Base-by-base conservation (phyloP, 2,113 vertebrate species). In the Callorhinus ursinus region DNA sequence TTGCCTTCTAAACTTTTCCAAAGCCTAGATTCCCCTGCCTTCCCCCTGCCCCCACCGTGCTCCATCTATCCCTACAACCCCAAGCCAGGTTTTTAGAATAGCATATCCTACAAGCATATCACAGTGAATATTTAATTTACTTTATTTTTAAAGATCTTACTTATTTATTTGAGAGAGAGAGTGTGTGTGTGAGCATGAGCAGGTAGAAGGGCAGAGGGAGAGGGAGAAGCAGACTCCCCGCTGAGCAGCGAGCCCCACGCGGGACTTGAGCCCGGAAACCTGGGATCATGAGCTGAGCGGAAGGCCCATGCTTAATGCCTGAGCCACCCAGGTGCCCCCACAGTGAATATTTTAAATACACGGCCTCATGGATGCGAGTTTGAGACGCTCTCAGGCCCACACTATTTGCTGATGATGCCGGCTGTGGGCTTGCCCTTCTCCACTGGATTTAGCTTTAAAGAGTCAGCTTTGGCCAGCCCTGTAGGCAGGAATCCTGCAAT, bases 401-500 rank as follows among this genome's bases (percentile, higher is more conserved):
- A 12, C 8, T 84, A 7, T 74, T 87, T 77, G 36, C 12, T 0
- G 55, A 63, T 39, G 55, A 55, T 4, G 26, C 39, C 22, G 7
- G 74, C n/a, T 22, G 1, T 0, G 36, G 61, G 13, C 13, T 10
- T 1, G 79, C 39, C 7, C 5, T 22, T 18, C 57, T 24, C 0
- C 0, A 26, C n/a, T 51, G 46, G 36, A 33, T 13, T 26, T 19
- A 53, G 80, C 36, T 31, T 33, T 2, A 26, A n/a, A 61, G 2
- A 46, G 80, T 19, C 36, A 61, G n/a, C 33, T 10, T 33, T 15
- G 65, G 33, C 13, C 16, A 57, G 53, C 46, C n/a, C 18, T 2
- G 24, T 8, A 28, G 59, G 28, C 28, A 39, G 28, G 28, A 12
- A 24, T 11, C 65, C 39, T 31, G 13, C 65, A 42, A 63, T 1